phyloP scores from a whole-genome alignment of 1,140 invertebrate species.

The Drosophila funebris region DNA sequence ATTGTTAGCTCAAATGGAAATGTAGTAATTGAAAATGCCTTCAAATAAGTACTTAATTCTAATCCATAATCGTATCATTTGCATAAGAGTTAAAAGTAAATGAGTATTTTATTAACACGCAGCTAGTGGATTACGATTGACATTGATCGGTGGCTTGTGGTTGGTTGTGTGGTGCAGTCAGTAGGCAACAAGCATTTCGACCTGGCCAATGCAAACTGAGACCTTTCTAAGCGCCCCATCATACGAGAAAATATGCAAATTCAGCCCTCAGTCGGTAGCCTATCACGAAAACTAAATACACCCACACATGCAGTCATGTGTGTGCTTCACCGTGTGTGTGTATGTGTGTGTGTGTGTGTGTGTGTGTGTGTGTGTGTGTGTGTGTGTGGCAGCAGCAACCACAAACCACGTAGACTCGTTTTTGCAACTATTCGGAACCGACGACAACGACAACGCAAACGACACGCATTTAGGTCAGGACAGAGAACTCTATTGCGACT shows the following conservation, averaged over 20 bases:
- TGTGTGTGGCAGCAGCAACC: conserved; percentile 28
- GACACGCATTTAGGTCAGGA: conserved; percentile 72
- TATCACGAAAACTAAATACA: conserved; percentile 73
- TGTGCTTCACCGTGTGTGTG: background rate
- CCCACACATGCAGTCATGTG: conserved; percentile 32
- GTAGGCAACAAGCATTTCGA: background rate
- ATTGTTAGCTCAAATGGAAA: no score
- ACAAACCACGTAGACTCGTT: conserved; percentile 38
- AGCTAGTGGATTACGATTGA: background rate
- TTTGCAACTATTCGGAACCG: conserved; percentile 73
- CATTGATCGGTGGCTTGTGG: background rate
- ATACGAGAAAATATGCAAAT: conserved; percentile 52
- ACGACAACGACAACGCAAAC: conserved; percentile 38
- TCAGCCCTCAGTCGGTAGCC: conserved; percentile 55
- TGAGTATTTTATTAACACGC: no score
- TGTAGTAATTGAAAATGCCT: no score
- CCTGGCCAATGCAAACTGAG: conserved; percentile 28
- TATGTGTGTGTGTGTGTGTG: conserved; percentile 3
- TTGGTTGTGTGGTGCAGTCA: background rate
- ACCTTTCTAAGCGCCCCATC: conserved; percentile 53
- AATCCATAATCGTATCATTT: no score
- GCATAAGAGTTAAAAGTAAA: no score
- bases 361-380: conserved; percentile 9
- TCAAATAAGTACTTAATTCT: no score
- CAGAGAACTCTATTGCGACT: conserved; percentile 58